phyloP scores from a whole-genome alignment of 2,888 invertebrate genomes.

The Drosophila recens region DNA sequence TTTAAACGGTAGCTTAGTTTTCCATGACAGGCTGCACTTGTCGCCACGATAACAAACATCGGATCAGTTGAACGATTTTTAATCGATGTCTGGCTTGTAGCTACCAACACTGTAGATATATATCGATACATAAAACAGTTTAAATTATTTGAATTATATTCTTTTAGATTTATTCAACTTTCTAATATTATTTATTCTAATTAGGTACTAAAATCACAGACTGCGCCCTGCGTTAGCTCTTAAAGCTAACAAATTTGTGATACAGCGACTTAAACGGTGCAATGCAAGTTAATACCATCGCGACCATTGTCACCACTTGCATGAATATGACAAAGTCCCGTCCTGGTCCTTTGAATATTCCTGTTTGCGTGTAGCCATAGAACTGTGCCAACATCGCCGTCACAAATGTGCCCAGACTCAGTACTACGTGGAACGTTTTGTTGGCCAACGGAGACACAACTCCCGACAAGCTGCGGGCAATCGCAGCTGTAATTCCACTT shows the following conservation, averaged over 20 bases:
- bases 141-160: conserved; percentile 1
- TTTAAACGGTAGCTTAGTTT: not conserved
- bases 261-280: conserved; percentile 77
- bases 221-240: conserved; percentile 19
- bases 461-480: conserved; percentile 58
- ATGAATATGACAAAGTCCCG: conserved; percentile 71
- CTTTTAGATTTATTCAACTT: conserved; percentile 8
- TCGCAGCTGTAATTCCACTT: conserved; percentile 71
- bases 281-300: conserved; percentile 72
- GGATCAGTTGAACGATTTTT: too few species aligned
- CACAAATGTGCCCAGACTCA: conserved; percentile 76
- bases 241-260: conserved; percentile 59
- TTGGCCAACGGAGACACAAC: conserved; percentile 72
- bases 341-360: conserved; percentile 67
- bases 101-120: not conserved
- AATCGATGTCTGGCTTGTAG: conserved; percentile 1
- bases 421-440: conserved; percentile 76
- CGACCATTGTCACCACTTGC: conserved; percentile 70
- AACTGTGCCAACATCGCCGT: conserved; percentile 78
- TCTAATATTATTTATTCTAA: not conserved
- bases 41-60: not conserved
- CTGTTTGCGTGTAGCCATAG: conserved; percentile 78
- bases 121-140: not conserved
- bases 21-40: too few species aligned
- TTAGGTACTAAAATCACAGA: conserved; percentile 8